Evolutionary conservation across 2,113 vertebrate genomes (phyloP).

Genomic region (Thymallus thymallus): DNA sequence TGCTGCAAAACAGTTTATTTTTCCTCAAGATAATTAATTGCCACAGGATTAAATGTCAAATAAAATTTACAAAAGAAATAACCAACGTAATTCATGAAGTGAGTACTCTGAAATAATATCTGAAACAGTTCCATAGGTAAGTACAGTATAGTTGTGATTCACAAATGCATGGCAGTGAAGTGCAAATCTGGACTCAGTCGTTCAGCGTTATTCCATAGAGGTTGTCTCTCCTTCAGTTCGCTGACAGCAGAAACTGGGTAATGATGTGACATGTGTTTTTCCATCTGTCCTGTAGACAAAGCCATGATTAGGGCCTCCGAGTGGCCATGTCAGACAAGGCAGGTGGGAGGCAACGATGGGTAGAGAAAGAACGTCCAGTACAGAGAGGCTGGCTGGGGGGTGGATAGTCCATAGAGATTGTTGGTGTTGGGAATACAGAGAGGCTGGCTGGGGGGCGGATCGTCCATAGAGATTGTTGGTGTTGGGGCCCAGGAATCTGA

Average conservation of each 20-base stretch:
- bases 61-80: neutral
- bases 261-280: slow-evolving; percentile 59
- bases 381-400: slow-evolving; percentile 20
- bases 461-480: slow-evolving; percentile 48
- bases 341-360: slow-evolving; percentile 37
- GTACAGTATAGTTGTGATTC: too few relatives aligned
- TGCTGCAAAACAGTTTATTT: slow-evolving; percentile 2
- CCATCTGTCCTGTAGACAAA: slow-evolving; percentile 54
- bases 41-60: neutral
- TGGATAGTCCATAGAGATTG: slow-evolving; percentile 45
- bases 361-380: neutral
- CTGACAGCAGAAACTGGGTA: slow-evolving; percentile 60
- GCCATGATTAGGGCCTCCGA: slow-evolving; percentile 55
- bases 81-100: neutral
- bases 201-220: neutral
- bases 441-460: slow-evolving; percentile 30
- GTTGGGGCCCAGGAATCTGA: slow-evolving; percentile 72
- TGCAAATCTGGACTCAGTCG: neutral
- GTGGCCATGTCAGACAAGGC: slow-evolving; percentile 53
- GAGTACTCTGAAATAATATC: neutral
- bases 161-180: neutral
- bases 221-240: slow-evolving; percentile 35
- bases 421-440: slow-evolving; percentile 40
- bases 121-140: too few relatives aligned
- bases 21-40: neutral